Evolutionary conservation across 2,113 vertebrate species (phyloP), one percentile per base, ranked within the genome.

Genomic region (Chloropsis hardwickii): DNA sequence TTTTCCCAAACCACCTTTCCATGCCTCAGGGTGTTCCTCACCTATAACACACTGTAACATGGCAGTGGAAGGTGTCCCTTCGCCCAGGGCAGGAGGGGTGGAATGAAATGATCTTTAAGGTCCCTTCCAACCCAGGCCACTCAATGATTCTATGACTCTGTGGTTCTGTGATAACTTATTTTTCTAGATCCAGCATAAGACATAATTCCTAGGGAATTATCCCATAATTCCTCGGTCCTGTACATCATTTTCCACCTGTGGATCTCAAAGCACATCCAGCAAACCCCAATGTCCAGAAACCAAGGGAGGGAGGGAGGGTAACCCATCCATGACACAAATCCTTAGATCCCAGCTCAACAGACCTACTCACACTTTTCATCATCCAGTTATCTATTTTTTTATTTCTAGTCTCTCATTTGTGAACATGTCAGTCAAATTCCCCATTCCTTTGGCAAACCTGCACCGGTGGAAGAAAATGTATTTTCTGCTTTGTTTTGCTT

Each of bases 401-500:
- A 33, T 61, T 12, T 53, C 18, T 37, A 33, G 18, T 53, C 35
- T 79, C 23, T 50, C 9, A 11, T 80, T 69, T 65, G 9, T 42
- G 54, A 91, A 39, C 20, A 23, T 40, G 15, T 45, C 48, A 65
- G 40, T 62, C 37, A 93, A 85, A 69, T 37, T 51, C 10, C 40
- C 44, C 1, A 0, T 25, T 84, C 60, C 73, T 90, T 50, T 67
- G n/a, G 71, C 14, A 85, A 73, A 77, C 42, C 19, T 42, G 44
- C 14, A 33, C 54, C 6, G 1, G 81, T 64, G 29, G 47, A 86
- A 71, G 19, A 33, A 76, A 79, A 50, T 24, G 8, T 9, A 9
- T 53, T 66, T 85, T 56, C 67, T 72, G 33, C 37, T 84, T 84
- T 90, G 74, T 51, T 95, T 85, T 57, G 24, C n/a, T 76, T 83